Evolutionary conservation across 2,888 invertebrate species (phyloP).

Genomic region (Eupeodes luniger): DNA sequence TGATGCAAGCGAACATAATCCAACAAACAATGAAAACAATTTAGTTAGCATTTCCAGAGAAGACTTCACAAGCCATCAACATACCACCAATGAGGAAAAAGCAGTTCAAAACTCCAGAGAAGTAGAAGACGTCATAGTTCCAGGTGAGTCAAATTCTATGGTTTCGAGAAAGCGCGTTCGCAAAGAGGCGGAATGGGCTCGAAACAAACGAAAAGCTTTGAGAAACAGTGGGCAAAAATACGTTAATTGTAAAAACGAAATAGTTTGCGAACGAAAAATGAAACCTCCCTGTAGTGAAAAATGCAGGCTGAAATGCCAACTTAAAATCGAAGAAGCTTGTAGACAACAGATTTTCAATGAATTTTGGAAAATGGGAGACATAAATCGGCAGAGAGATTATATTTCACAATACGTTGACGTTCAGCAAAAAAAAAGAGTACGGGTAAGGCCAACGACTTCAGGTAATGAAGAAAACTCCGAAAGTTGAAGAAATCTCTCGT

Average conservation of each 20-base stretch:
- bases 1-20: not conserved
- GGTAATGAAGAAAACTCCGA: constrained; percentile 1
- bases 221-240: constrained; percentile 15
- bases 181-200: constrained; percentile 12
- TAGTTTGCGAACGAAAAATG: constrained; percentile 7
- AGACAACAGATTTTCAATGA: constrained; percentile 3
- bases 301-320: not conserved
- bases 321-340: not conserved
- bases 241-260: not conserved
- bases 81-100: not conserved
- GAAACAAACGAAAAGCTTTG: not conserved
- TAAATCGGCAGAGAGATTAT: constrained; percentile 10
- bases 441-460: not conserved
- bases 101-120: not conserved
- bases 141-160: not conserved
- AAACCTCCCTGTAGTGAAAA: not conserved
- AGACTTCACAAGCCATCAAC: not conserved
- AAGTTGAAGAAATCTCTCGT: constrained; percentile 13
- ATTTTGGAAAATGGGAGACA: constrained; percentile 7
- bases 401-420: not conserved
- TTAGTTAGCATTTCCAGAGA: too few species aligned
- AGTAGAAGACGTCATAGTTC: not conserved
- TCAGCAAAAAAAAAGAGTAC: not conserved
- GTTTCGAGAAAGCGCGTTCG: not conserved
- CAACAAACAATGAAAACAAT: not conserved